These are phyloP conservation scores for Sebastolobus altivelis DNA, from an alignment of 2,797 vertebrate species.

Conservation along the genomic window DNA sequence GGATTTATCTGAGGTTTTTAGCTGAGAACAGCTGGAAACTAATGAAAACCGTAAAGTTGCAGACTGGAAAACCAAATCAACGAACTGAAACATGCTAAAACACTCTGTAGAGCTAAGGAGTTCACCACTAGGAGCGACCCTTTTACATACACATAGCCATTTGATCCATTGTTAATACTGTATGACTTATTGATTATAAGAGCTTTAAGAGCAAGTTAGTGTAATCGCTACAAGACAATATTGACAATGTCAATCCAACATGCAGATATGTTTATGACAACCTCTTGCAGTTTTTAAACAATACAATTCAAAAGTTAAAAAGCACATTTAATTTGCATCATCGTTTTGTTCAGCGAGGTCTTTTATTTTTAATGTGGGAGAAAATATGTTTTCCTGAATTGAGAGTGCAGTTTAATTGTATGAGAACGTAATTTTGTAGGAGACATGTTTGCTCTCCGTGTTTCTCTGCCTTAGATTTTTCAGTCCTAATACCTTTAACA, in stretches of 20 bases:
- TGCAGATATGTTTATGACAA: not conserved
- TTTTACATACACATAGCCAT: not conserved
- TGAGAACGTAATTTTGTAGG: not conserved
- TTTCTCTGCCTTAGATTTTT: constrained; percentile 10
- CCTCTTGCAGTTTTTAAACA: not conserved
- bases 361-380: not conserved
- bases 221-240: not conserved
- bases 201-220: too few species aligned
- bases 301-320: not conserved
- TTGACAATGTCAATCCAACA: not conserved
- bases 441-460: not conserved
- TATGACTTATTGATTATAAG: not conserved
- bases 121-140: not conserved
- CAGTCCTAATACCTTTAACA: not conserved
- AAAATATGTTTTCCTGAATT: not conserved
- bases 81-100: not conserved
- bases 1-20: not conserved
- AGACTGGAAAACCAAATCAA: not conserved
- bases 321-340: not conserved
- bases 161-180: not conserved
- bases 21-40: not conserved
- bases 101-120: not conserved
- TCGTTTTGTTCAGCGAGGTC: not conserved
- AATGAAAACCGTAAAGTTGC: not conserved
- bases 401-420: not conserved